Evolutionary conservation across 2,888 invertebrate genomes (phyloP).

Genomic region (Mythimna albipuncta): DNA sequence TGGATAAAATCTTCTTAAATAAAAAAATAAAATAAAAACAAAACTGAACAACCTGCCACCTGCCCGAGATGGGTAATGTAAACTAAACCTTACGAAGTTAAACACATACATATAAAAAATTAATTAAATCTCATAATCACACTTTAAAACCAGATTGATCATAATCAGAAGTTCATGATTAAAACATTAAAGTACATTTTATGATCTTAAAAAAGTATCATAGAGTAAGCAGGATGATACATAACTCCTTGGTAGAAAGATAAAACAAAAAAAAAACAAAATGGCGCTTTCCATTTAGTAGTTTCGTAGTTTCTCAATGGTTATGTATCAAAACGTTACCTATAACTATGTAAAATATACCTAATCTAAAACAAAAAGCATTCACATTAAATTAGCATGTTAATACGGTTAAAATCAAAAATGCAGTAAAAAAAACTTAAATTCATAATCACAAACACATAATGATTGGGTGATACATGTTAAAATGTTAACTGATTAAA

Average conservation of each 20-base stretch:
- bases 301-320: conserved; percentile 71
- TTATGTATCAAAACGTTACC: conserved; percentile 84
- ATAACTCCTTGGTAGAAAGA: conserved; percentile 78
- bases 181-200: conserved; percentile 79
- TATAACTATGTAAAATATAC: conserved; percentile 66
- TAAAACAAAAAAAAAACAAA: conserved; percentile 17
- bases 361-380: conserved; percentile 77
- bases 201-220: conserved; percentile 68
- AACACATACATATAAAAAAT: conserved; percentile 67
- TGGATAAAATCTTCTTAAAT: conserved; percentile 62
- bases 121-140: conserved; percentile 84
- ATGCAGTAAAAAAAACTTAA: conserved; percentile 81
- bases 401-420: conserved; percentile 90
- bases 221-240: conserved; percentile 81
- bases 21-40: conserved; percentile 72
- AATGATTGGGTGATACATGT: conserved; percentile 75
- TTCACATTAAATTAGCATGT: conserved; percentile 86
- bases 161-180: conserved; percentile 89
- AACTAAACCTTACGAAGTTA: conserved; percentile 61
- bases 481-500: conserved; percentile 88
- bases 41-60: conserved; percentile 67
- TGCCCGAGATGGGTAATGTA: conserved; percentile 52
- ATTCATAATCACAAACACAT: conserved; percentile 82
- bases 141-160: conserved; percentile 82
- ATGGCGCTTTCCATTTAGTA: background rate